These are phyloP conservation scores for Chaetoderma sp. DNA, from an alignment of 2,888 invertebrate species.

Conservation along the genomic window DNA sequence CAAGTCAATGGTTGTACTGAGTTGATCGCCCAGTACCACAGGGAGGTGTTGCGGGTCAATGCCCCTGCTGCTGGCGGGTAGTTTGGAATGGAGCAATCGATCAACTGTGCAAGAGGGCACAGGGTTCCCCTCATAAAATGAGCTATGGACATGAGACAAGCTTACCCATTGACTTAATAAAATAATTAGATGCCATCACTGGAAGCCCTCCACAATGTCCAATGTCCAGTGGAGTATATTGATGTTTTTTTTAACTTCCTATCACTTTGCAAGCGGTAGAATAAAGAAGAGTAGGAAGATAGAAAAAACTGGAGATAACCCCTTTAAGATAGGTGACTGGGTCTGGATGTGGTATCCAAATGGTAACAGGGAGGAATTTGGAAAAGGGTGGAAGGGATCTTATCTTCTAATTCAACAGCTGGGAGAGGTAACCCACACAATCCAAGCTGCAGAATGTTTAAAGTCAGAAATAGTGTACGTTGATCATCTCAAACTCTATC, in stretches of 20 bases:
- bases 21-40: too few species aligned
- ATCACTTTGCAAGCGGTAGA: slow-evolving; percentile 4
- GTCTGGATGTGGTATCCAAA: slow-evolving; percentile 30
- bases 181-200: too few species aligned
- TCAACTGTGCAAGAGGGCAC: too few species aligned
- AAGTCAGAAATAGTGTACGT: slow-evolving; percentile 19
- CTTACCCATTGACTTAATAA: too few species aligned
- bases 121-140: too few species aligned
- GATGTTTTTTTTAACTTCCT: background rate
- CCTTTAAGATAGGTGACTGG: slow-evolving; percentile 13
- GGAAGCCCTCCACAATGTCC: too few species aligned
- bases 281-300: slow-evolving; percentile 16
- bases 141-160: too few species aligned
- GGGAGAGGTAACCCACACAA: slow-evolving; percentile 15
- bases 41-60: too few species aligned
- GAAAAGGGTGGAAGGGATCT: slow-evolving; percentile 25
- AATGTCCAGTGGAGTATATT: slow-evolving; percentile 15
- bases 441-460: background rate
- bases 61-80: too few species aligned
- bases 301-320: slow-evolving; percentile 8
- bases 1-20: too few species aligned
- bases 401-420: slow-evolving; percentile 13
- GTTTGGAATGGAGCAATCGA: too few species aligned
- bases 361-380: slow-evolving; percentile 10
- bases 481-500: slow-evolving; percentile 25